phyloP scores from a whole-genome alignment of 2,888 invertebrate species.

The Drosophila paranaensis region DNA sequence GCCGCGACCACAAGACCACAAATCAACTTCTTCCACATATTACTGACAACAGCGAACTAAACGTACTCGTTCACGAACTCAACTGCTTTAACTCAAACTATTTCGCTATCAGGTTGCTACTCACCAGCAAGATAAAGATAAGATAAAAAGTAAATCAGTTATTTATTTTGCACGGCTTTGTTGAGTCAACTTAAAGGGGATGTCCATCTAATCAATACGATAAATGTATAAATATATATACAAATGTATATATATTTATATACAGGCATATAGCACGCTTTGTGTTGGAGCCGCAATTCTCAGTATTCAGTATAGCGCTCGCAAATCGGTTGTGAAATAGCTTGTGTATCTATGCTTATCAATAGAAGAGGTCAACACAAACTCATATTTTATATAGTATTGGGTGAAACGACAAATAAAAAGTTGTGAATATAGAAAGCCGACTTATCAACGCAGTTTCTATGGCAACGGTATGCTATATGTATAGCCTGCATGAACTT shows the following conservation, averaged over 20 bases:
- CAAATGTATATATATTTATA: neutral
- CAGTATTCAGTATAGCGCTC: neutral
- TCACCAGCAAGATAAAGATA: too few relatives aligned
- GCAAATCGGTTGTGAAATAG: neutral
- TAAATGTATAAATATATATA: neutral
- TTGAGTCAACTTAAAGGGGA: neutral
- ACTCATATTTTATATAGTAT: neutral
- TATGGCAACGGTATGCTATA: neutral
- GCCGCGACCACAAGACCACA: constrained; percentile 45
- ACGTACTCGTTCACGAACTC: neutral
- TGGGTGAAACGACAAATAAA: too few relatives aligned
- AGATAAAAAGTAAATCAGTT: neutral
- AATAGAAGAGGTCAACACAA: neutral
- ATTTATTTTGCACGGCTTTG: neutral
- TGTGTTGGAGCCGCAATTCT: neutral
- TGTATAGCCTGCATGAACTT: too few relatives aligned
- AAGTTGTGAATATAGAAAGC: too few relatives aligned
- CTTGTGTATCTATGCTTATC: neutral
- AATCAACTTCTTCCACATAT: constrained; percentile 63
- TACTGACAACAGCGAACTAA: neutral
- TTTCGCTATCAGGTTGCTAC: neutral
- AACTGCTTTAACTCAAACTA: neutral
- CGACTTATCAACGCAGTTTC: neutral
- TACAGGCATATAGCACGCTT: neutral
- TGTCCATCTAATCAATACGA: neutral